These are phyloP conservation scores for Lithophane semibrunnea DNA, from an alignment of 2,888 invertebrate species.

Conservation along the genomic window DNA sequence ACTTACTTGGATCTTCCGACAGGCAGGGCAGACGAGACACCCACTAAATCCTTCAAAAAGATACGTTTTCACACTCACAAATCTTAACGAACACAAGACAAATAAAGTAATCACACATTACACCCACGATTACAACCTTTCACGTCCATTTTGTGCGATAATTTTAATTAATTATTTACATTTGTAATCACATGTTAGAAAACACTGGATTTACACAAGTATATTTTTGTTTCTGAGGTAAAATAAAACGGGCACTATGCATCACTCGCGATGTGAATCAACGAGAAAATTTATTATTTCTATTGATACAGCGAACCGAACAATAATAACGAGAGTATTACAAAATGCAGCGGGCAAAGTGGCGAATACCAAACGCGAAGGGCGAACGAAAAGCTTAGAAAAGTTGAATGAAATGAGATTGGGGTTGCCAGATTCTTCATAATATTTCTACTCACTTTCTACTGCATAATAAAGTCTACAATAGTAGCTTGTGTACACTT, in stretches of 20 bases:
- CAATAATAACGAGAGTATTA: constrained; percentile 47
- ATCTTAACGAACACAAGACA: constrained; percentile 64
- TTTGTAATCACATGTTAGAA: constrained; percentile 84
- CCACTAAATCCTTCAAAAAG: constrained; percentile 59
- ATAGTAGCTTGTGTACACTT: no score
- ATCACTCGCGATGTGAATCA: constrained; percentile 75
- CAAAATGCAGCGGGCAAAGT: constrained; percentile 63
- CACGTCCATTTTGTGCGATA: constrained; percentile 84
- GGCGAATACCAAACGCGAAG: constrained; percentile 68
- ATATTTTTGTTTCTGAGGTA: constrained; percentile 68
- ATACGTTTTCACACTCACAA: constrained; percentile 61
- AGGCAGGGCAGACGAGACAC: constrained; percentile 22
- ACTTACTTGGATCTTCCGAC: constrained; percentile 63
- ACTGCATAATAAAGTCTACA: constrained; percentile 97
- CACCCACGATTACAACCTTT: constrained; percentile 82
- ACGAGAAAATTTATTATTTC: constrained; percentile 57
- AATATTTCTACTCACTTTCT: constrained; percentile 89
- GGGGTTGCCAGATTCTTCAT: constrained; percentile 41
- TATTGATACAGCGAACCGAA: constrained; percentile 50
- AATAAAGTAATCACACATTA: constrained; percentile 76
- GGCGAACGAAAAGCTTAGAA: constrained; percentile 71
- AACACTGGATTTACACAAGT: constrained; percentile 59
- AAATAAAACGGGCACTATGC: constrained; percentile 68
- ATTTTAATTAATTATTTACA: constrained; percentile 84
- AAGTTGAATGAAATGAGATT: constrained; percentile 65